Percentiles rank a stretch among this genome's conserved stretches.
Conservation (phyloP, 1,140 invertebrate genomes). For the Asbolus verrucosus region DNA sequence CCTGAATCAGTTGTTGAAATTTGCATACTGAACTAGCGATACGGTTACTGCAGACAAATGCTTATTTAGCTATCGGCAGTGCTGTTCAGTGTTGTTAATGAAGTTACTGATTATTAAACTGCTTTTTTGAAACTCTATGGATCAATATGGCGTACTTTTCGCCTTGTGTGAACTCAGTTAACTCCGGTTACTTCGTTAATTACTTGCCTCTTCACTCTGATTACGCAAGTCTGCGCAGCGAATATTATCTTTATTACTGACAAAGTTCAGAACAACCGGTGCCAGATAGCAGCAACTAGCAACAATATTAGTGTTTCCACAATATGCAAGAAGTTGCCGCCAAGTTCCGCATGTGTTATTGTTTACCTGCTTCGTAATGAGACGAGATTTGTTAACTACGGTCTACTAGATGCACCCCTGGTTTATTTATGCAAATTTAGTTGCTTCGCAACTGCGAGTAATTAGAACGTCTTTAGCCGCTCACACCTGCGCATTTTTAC, state of each 20-base stretch:
- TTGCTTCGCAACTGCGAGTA: slow-evolving; percentile 26
- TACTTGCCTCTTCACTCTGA: background rate
- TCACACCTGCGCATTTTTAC: slow-evolving; percentile 22
- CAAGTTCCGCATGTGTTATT: slow-evolving; percentile 35
- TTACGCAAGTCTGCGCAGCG: slow-evolving; percentile 7
- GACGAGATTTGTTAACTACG: slow-evolving; percentile 27
- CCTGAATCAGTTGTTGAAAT: too few relatives aligned
- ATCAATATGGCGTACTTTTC: too few relatives aligned
- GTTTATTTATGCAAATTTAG: slow-evolving; percentile 37
- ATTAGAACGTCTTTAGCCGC: slow-evolving; percentile 9
- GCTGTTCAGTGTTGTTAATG: too few relatives aligned
- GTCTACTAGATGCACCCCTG: slow-evolving; percentile 15
- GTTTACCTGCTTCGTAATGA: slow-evolving; percentile 32
- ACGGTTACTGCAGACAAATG: too few relatives aligned
- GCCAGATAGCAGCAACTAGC: slow-evolving; percentile 24
- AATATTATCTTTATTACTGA: slow-evolving; percentile 31
- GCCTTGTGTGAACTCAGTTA: too few relatives aligned
- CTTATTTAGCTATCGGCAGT: too few relatives aligned
- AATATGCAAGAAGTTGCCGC: slow-evolving; percentile 23
- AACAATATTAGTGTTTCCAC: slow-evolving; percentile 38
- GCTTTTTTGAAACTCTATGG: too few relatives aligned
- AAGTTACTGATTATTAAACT: too few relatives aligned
- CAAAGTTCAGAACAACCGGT: slow-evolving; percentile 31
- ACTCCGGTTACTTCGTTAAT: background rate
- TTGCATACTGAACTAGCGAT: too few relatives aligned